A percentile compares a stretch with the other conserved stretches of the same genome.
These are phyloP conservation scores for Campylomormyrus tamandua DNA, from an alignment of 2,113 vertebrate species.

Conservation along the genomic window DNA sequence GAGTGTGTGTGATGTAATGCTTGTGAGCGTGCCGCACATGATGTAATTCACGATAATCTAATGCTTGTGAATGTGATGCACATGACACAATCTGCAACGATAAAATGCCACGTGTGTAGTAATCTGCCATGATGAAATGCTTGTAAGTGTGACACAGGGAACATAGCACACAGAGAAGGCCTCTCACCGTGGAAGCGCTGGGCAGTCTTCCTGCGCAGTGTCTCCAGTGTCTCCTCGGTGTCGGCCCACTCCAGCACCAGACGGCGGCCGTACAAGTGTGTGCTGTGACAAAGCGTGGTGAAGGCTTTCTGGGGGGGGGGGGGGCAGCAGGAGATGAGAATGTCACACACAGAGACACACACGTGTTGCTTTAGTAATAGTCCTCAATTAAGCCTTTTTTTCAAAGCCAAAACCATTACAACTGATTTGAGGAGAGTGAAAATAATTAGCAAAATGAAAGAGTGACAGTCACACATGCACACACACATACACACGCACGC, in stretches of 20 bases:
- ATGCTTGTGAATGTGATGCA: not conserved
- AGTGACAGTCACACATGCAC: not conserved
- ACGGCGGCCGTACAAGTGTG: slow-evolving; percentile 87
- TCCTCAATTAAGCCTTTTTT: not conserved
- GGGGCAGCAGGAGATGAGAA: not conserved
- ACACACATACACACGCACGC: not conserved
- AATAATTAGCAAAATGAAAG: not conserved
- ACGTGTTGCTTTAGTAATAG: not conserved
- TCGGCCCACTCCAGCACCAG: slow-evolving; percentile 95
- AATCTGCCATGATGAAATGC: not conserved
- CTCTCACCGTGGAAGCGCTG: slow-evolving; percentile 81
- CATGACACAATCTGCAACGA: not conserved
- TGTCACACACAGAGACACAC: not conserved
- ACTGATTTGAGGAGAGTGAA: not conserved
- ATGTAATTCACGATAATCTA: not conserved
- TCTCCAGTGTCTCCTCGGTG: slow-evolving; percentile 75
- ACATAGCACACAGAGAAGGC: not conserved
- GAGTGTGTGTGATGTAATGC: not conserved
- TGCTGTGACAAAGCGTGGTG: slow-evolving; percentile 87
- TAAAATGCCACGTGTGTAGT: not conserved
- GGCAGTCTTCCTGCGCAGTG: slow-evolving; percentile 78
- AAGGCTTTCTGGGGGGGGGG: slow-evolving; percentile 79
- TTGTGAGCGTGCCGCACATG: not conserved
- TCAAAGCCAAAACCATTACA: not conserved
- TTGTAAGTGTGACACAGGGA: not conserved